Percentiles rank a stretch among this genome's conserved stretches.
Evolutionary conservation across 2,113 vertebrate genomes (phyloP).

Genomic region (Meles meles): DNA sequence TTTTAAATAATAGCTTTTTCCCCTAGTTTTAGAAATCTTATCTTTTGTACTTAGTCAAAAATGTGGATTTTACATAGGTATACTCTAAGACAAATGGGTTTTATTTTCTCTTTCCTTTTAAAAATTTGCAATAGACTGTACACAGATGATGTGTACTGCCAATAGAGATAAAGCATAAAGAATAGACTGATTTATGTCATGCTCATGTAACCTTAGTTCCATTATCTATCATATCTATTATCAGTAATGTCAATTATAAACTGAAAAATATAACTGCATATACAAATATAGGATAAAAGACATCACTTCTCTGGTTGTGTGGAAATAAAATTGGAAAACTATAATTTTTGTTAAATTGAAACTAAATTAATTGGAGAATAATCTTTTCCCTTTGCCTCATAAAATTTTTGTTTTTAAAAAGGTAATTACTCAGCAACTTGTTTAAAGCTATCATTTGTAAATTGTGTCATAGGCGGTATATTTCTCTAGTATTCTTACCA

Average conservation of each 20-base stretch:
- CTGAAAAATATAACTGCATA: background rate
- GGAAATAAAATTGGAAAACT: background rate
- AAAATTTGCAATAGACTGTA: background rate
- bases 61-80: background rate
- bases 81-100: background rate
- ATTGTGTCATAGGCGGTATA: background rate
- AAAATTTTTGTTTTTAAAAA: conserved; percentile 22
- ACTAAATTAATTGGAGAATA: background rate
- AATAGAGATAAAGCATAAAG: background rate
- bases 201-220: background rate
- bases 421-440: background rate
- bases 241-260: background rate
- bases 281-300: background rate
- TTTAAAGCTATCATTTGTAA: background rate
- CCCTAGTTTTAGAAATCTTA: background rate
- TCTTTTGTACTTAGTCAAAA: background rate
- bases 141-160: background rate
- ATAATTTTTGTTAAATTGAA: conserved; percentile 18
- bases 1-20: background rate
- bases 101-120: background rate
- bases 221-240: background rate
- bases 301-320: background rate
- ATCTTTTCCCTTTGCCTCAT: background rate
- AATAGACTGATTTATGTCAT: background rate
- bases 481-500: background rate